Percentiles rank a stretch among this genome's conserved stretches.
These are phyloP conservation scores for Eidolon dupreanum DNA, from an alignment of 2,797 vertebrate species.

Conservation along the genomic window DNA sequence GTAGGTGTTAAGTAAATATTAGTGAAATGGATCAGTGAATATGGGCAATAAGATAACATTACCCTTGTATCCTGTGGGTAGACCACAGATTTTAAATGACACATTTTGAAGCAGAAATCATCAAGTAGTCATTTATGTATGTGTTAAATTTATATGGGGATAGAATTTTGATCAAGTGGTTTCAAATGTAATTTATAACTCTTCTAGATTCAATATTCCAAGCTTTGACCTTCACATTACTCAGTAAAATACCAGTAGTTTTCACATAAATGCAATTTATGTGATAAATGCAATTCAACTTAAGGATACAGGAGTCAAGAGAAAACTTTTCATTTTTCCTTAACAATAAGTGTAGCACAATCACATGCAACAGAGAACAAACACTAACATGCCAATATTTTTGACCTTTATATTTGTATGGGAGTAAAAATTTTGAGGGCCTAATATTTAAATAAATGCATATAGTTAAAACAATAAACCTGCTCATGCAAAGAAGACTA, in stretches of 20 bases:
- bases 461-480: background rate
- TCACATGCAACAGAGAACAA: background rate
- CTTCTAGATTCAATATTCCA: background rate
- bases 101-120: background rate
- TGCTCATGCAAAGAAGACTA: background rate
- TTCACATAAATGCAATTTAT: background rate
- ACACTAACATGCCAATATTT: background rate
- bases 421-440: background rate
- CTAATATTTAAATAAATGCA: background rate
- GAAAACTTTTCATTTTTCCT: background rate
- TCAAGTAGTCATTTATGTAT: background rate
- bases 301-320: background rate
- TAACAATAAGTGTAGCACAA: background rate
- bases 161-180: background rate
- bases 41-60: background rate
- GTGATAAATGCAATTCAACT: background rate
- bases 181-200: background rate
- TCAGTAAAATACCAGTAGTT: background rate
- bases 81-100: background rate
- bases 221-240: background rate
- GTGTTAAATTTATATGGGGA: background rate
- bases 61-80: background rate
- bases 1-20: background rate
- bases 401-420: background rate
- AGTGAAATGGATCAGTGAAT: background rate